Conservation (phyloP, 2,797 vertebrate species). For the Echeneis naucrates region DNA sequence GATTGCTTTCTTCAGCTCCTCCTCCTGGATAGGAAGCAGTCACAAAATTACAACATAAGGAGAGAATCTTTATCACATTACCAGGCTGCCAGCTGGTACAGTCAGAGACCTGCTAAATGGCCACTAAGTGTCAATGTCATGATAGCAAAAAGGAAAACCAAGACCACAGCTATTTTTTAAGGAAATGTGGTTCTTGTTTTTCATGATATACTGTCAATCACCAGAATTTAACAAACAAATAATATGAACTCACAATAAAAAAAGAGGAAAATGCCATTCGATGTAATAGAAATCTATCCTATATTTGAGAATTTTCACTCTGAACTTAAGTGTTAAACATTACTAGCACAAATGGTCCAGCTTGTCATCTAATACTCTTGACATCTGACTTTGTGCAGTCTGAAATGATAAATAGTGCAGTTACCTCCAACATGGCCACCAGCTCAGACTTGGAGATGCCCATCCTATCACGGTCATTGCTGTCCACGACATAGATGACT, state of each 20-base stretch:
- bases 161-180: not conserved
- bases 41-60: not conserved
- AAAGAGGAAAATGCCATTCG: not conserved
- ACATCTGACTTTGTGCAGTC: not conserved
- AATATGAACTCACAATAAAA: too few relatives aligned
- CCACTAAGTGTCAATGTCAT: not conserved
- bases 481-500: constrained; percentile 98
- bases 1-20: constrained; percentile 98
- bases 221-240: not conserved
- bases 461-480: constrained; percentile 97
- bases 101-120: not conserved
- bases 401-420: not conserved
- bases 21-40: constrained; percentile 85
- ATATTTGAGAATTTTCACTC: not conserved
- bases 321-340: not conserved
- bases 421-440: constrained; percentile 98
- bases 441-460: constrained; percentile 98
- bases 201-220: not conserved
- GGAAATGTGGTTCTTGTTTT: not conserved
- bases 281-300: not conserved
- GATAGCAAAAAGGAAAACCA: not conserved
- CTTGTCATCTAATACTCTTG: not conserved
- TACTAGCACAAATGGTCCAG: not conserved
- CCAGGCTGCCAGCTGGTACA: not conserved
- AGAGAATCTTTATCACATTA: fast-evolving